phyloP scores from a whole-genome alignment of 1,140 invertebrate species.

The Pentalonia nigronervosa region DNA sequence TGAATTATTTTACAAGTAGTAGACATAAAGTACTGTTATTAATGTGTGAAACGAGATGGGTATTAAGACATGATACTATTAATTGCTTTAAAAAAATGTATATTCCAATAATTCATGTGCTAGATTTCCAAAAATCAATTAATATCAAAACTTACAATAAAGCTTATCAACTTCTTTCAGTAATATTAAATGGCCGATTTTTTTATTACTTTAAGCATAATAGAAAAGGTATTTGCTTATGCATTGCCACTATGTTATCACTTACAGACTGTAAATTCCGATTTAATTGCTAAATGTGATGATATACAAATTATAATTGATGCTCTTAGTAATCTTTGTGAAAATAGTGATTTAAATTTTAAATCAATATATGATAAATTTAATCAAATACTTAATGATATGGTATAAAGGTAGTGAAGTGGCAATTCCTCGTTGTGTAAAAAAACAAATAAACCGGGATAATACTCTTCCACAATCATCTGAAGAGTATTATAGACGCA shows the following conservation, averaged over 20 bases:
- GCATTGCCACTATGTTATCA: neutral
- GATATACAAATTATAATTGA: neutral
- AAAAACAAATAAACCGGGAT: neutral
- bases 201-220: neutral
- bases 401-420: no score
- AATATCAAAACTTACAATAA: slow-evolving; percentile 10
- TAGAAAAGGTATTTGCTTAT: neutral
- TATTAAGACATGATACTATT: slow-evolving; percentile 1
- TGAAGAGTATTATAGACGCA: neutral
- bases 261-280: neutral
- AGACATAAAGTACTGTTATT: neutral
- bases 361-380: neutral
- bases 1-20: neutral
- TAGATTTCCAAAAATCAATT: neutral
- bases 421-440: neutral
- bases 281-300: neutral
- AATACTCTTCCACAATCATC: neutral
- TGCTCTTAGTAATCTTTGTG: neutral
- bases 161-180: slow-evolving; percentile 3
- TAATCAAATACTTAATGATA: neutral
- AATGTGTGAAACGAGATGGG: neutral
- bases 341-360: neutral
- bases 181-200: slow-evolving; percentile 3
- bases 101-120: neutral
- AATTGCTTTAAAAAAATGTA: neutral